Base-by-base conservation (phyloP, 2,888 invertebrate species). In the Therioaphis trifolii region DNA sequence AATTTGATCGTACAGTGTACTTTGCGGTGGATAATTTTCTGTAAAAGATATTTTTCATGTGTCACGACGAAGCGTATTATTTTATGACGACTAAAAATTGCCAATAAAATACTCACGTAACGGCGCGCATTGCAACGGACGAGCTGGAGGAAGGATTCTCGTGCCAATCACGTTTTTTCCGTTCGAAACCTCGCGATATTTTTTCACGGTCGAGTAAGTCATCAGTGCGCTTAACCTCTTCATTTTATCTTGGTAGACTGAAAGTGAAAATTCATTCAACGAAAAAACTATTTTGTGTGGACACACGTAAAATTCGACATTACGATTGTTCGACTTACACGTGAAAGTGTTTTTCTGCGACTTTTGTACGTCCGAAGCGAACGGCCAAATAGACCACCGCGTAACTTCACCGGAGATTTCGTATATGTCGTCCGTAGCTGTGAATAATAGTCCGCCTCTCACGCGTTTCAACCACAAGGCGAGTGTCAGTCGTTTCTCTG, bases 331-430 rank as follows among this genome's bases (percentile, higher is more conserved):
- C n/a, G 14, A 21, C 18, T 76, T 29, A 76, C 76, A 76, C 0
- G 27, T 12, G n/a, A 46, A 27, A 18, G 46, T 12, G 0, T 2
- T 18, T 11, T 43, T 27, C n/a, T 46, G 4, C n/a, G n/a, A n/a
- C n/a, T n/a, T n/a, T 7, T 46, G 43, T 0, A 12, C 4, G 0
- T 27, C 5, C 7, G 18, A 2, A 2, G 76, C 63, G 0, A 76
- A 76, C 27, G 76, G 76, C 2, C 46, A 7, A 12, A 76, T 1
- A 0, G 27, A 29, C 76, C 76, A 76, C 76, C 76, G 61, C n/a
- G 14, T 76, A 1, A 0, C 5, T 0, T 4, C 18, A 11, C 15
- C 24, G 43, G 0, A 0, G 0, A 0, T 1, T 0, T 21, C 4
- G 12, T 61, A 5, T 11, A 2, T 5, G 11, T 43, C 11, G 4